Evolutionary conservation across 2,888 invertebrate genomes (phyloP), one percentile per base, ranked within the genome.

Genomic region (Nephrocerus scutellatus): DNA sequence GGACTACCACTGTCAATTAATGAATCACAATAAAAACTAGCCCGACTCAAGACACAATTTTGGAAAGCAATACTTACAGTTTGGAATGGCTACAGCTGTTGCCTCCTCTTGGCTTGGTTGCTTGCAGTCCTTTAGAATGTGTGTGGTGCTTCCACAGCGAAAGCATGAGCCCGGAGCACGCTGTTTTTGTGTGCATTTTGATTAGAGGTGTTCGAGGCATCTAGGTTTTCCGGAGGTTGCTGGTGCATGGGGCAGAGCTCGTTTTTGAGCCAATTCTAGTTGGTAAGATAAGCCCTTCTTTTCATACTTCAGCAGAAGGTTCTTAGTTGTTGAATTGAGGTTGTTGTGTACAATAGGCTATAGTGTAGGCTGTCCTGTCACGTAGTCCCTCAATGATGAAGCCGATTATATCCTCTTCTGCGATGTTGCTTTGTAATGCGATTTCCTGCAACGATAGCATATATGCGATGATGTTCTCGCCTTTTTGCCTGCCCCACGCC

Each of bases 51-150:
- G 16, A 26, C 16, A 13, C 26, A 4, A 10, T 31, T 22, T 22
- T 15, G 31, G 23, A 31, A 31, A 15, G 22, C 23, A 31, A 22
- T 31, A 31, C 22, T 22, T 31, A 22, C 31, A 31, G 14, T 22
- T 31, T 31, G 14, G 31, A 31, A 31, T 6, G 31, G 15, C 22
- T 31, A 22, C 31, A 31, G 15, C 6, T n/a, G n/a, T n/a, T n/a
- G n/a, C n/a, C n/a, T n/a, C n/a, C n/a, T n/a, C n/a, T 16, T 31
- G 21, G 21, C 22, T 31, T 13, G 12, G 22, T 22, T 22, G 31
- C n/a, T 31, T 14, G 14, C 32, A 23, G 15, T 32, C 32, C 12
- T 32, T 23, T 18, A 23, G 22, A 10, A 32, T 7, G 15, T 31
- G 31, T 4, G 14, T 31, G 6, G 14, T 31, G 22, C 15, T 31